Conservation (phyloP, 2,888 invertebrate species). For the Drosophila birchii region DNA sequence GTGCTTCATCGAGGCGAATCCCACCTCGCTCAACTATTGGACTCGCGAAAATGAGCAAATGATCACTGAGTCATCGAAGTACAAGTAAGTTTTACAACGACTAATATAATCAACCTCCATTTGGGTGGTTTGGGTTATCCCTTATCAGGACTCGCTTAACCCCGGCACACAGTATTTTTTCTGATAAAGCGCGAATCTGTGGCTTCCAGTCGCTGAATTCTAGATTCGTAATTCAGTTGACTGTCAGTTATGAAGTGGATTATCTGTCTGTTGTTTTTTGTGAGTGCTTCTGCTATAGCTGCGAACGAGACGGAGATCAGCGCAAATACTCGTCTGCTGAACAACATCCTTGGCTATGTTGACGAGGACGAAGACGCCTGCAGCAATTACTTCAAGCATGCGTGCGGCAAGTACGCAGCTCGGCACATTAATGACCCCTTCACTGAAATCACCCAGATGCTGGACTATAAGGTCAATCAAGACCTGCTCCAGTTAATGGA, state of each 20-base stretch:
- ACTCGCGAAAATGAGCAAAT: conserved; percentile 94
- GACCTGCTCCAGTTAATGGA: conserved; percentile 57
- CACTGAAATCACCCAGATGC: conserved; percentile 64
- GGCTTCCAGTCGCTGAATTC: not conserved
- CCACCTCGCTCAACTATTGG: conserved; percentile 96
- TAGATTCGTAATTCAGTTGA: conserved; percentile 11
- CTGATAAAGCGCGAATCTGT: not conserved
- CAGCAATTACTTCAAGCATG: conserved; percentile 73
- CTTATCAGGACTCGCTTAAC: conserved; percentile 2
- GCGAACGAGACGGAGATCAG: not conserved
- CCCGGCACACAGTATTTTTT: not conserved
- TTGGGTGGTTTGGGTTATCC: not conserved
- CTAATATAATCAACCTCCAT: not conserved
- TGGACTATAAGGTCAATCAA: conserved; percentile 75
- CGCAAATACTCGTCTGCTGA: conserved; percentile 36
- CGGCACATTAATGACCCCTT: conserved; percentile 54
- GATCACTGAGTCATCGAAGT: conserved; percentile 94
- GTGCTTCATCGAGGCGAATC: conserved; percentile 96
- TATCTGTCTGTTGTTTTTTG: conserved; percentile 9
- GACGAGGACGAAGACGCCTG: conserved; percentile 60
- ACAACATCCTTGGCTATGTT: conserved; percentile 58
- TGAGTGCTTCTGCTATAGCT: not conserved
- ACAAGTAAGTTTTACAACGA: conserved; percentile 86
- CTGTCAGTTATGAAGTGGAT: conserved; percentile 22
- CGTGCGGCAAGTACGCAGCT: conserved; percentile 75